Evolutionary conservation across 2,888 invertebrate species (phyloP).

Genomic region (Pecten maximus): DNA sequence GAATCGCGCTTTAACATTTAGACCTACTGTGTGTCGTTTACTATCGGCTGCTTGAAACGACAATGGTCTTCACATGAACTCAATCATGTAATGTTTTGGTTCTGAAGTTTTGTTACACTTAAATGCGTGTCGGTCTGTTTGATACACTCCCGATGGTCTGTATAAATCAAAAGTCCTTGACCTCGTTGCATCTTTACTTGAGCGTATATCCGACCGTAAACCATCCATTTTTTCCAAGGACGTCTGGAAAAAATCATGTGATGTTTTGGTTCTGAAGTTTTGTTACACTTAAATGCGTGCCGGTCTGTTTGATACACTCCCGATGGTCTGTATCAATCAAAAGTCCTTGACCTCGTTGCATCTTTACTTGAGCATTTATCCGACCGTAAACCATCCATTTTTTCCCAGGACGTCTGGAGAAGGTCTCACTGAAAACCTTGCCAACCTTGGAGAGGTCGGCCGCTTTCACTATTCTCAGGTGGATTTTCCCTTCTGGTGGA

Average conservation of each 20-base stretch:
- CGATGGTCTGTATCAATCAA: neutral
- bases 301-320: neutral
- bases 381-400: neutral
- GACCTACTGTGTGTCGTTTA: too few relatives aligned
- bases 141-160: neutral
- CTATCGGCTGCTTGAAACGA: too few relatives aligned
- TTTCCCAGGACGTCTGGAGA: neutral
- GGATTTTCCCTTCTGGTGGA: neutral
- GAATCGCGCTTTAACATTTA: too few relatives aligned
- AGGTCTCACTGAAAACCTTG: neutral
- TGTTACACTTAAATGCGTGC: neutral
- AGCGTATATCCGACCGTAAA: neutral
- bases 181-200: neutral
- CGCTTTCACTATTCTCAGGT: neutral
- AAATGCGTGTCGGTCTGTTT: neutral
- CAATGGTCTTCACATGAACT: too few relatives aligned
- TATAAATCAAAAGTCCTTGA: neutral
- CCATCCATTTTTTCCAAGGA: too few relatives aligned
- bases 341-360: neutral
- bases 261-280: too few relatives aligned
- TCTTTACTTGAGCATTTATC: neutral
- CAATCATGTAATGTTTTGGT: too few relatives aligned
- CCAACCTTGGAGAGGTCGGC: neutral
- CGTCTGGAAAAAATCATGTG: too few relatives aligned
- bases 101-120: neutral